These are phyloP conservation scores for Macaca mulatta DNA, from an alignment of 2,113 vertebrate species.

Conservation along the genomic window DNA sequence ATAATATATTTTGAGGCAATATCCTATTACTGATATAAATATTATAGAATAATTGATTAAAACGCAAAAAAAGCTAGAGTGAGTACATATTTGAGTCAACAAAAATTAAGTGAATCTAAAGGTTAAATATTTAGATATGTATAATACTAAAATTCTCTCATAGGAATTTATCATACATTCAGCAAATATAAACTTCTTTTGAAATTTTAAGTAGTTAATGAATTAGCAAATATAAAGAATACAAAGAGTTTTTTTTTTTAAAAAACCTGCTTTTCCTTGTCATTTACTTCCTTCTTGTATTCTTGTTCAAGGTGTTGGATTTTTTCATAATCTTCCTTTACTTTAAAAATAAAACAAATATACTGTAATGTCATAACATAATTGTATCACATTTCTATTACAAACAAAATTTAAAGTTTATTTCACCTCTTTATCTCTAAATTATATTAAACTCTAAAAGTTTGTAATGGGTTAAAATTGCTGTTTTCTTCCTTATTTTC, in stretches of 20 bases:
- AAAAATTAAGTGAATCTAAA: constrained; percentile 41
- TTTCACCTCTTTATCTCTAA: not conserved
- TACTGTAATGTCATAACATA: constrained; percentile 49
- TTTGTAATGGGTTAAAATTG: not conserved
- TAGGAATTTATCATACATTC: not conserved
- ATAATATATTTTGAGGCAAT: constrained; percentile 18
- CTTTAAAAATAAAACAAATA: constrained; percentile 82
- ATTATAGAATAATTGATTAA: not conserved
- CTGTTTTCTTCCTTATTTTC: not conserved
- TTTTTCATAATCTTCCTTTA: constrained; percentile 89
- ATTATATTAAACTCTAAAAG: constrained; percentile 22
- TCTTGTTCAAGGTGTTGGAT: constrained; percentile 87
- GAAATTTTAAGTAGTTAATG: constrained; percentile 13
- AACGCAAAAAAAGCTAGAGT: not conserved
- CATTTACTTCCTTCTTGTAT: constrained; percentile 84
- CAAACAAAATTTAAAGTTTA: constrained; percentile 48
- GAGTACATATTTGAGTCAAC: not conserved
- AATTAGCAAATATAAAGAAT: constrained; percentile 43
- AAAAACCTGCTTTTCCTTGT: constrained; percentile 91
- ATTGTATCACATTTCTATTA: not conserved
- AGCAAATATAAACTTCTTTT: constrained; percentile 31
- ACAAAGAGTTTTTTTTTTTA: not conserved
- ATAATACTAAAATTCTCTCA: constrained; percentile 38
- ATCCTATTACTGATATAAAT: constrained; percentile 1
- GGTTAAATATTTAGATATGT: not conserved